These are phyloP conservation scores for Acromyrmex charruanus DNA, from an alignment of 1,140 invertebrate species.

Conservation along the genomic window DNA sequence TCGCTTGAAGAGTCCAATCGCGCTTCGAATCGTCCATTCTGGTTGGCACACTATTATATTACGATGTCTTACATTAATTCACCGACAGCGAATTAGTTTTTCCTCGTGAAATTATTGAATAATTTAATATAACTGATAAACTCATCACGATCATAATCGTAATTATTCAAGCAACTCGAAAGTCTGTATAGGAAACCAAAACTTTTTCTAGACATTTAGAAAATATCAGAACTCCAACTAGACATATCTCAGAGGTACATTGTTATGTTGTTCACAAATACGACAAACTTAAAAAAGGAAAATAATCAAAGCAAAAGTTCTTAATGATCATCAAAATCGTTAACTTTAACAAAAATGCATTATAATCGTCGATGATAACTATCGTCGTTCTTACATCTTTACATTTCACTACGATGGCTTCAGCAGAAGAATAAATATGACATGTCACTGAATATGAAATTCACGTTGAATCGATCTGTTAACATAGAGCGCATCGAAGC, in stretches of 20 bases:
- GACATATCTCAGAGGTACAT: neutral
- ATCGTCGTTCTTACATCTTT: neutral
- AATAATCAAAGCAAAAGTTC: neutral
- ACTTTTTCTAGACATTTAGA: neutral
- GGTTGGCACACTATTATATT: constrained; percentile 18
- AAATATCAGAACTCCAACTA: neutral
- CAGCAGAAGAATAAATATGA: constrained; percentile 4
- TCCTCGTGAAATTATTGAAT: constrained; percentile 45
- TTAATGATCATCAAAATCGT: neutral
- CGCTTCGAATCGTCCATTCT: constrained; percentile 31
- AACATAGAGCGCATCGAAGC: constrained; percentile 8
- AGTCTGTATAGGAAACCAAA: neutral
- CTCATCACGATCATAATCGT: neutral
- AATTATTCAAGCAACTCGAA: neutral
- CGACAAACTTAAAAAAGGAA: neutral
- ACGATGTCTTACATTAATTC: constrained; percentile 49
- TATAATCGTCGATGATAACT: neutral
- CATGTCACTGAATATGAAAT: constrained; percentile 44
- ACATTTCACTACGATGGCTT: constrained; percentile 26
- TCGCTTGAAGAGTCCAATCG: constrained; percentile 68
- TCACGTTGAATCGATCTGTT: constrained; percentile 34
- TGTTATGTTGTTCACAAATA: neutral
- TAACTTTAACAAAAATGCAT: neutral
- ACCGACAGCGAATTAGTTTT: constrained; percentile 57
- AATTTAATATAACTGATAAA: constrained; percentile 38